Evolutionary conservation across 2,888 invertebrate species (phyloP).

Genomic region (Strigamia maritima): DNA sequence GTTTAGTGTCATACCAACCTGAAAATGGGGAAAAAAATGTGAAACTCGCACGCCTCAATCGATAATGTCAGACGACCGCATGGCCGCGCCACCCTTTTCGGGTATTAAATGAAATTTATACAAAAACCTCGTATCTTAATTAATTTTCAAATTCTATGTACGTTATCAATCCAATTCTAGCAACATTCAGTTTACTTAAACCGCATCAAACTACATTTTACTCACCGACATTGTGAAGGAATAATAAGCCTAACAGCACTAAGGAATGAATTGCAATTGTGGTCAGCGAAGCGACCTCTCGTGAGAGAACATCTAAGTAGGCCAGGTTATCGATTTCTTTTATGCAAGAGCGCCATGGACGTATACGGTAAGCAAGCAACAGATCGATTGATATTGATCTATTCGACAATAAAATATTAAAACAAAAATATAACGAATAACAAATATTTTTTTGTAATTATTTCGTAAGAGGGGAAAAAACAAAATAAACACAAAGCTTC

Average conservation of each 20-base stretch:
- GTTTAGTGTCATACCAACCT: constrained; percentile 60
- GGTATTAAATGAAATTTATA: neutral
- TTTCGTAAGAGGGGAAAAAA: too few relatives aligned
- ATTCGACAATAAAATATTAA: too few relatives aligned
- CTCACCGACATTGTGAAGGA: constrained; percentile 10
- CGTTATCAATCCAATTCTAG: neutral
- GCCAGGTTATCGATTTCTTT: neutral
- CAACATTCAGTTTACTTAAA: neutral
- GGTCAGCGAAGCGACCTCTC: neutral
- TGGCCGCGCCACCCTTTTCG: neutral
- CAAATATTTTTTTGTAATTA: too few relatives aligned
- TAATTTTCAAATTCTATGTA: neutral
- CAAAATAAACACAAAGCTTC: too few relatives aligned
- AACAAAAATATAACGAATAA: too few relatives aligned
- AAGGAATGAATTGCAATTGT: neutral
- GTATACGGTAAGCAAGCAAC: too few relatives aligned
- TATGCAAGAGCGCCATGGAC: neutral
- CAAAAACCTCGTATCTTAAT: neutral
- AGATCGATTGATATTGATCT: too few relatives aligned
- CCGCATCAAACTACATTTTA: neutral
- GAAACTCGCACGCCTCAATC: neutral
- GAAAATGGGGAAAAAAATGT: neutral
- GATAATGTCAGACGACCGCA: neutral
- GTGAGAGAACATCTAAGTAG: neutral
- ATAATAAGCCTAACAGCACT: constrained; percentile 1